A percentile compares a stretch with the other conserved stretches of the same genome.
These are phyloP conservation scores for Margaritifera margaritifera DNA, from an alignment of 2,888 invertebrate genomes.

Conservation along the genomic window DNA sequence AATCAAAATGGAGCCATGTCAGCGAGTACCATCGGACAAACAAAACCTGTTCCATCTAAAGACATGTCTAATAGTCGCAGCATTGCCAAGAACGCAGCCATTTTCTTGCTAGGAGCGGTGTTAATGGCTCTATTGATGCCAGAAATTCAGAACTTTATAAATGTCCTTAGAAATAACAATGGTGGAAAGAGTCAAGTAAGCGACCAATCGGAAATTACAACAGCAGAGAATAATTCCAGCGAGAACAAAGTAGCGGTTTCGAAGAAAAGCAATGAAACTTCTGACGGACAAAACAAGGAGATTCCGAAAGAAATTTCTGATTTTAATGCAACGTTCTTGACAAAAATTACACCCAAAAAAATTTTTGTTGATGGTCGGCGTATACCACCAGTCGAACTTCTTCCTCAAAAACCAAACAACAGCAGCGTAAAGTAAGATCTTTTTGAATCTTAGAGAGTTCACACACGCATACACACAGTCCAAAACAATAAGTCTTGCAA, in stretches of 20 bases:
- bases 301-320: slow-evolving; percentile 49
- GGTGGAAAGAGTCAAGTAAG: too few relatives aligned
- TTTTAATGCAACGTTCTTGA: slow-evolving; percentile 55
- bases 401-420: slow-evolving; percentile 61
- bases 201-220: too few relatives aligned
- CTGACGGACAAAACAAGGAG: slow-evolving; percentile 1
- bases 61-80: too few relatives aligned
- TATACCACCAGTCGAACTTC: slow-evolving; percentile 61
- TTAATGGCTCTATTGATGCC: too few relatives aligned
- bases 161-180: too few relatives aligned
- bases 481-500: not conserved
- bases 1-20: too few relatives aligned
- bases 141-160: too few relatives aligned
- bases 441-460: not conserved
- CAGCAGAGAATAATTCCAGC: not conserved
- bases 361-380: slow-evolving; percentile 63
- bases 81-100: too few relatives aligned
- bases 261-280: not conserved
- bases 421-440: slow-evolving; percentile 58
- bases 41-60: too few relatives aligned
- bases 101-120: too few relatives aligned
- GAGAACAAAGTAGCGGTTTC: not conserved
- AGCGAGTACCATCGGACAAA: too few relatives aligned
- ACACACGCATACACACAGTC: not conserved
- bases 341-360: slow-evolving; percentile 56